Evolutionary conservation across 2,888 invertebrate genomes (phyloP), one percentile per base, ranked within the genome.

Genomic region (Rotaria magnacalcarata): DNA sequence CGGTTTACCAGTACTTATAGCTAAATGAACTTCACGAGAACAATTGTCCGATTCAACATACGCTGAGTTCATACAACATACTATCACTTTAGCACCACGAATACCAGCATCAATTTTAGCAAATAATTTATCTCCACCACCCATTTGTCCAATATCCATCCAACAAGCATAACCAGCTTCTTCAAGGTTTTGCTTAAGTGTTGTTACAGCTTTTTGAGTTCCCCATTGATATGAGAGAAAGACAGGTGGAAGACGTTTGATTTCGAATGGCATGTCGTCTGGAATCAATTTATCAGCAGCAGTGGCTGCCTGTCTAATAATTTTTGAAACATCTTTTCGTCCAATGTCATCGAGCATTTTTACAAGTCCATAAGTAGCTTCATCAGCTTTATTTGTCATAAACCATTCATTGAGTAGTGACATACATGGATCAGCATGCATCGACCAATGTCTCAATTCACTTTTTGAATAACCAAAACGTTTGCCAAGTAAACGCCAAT

Each of bases 81-180:
- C 88, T 41, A 90, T 88, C 34, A 90, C 88, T 87, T 90, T 90
- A 16, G 90, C 89, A 21, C 87, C 89, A 60, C 90, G 86, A 74
- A 90, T 89, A 10, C 90, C 90, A 21, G 87, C 86, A 88, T 90
- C 90, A 67, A 90, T 90, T 87, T 90, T 90, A 84, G 89, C 89
- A 87, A 89, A 90, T 60, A 90, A 88, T 87, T 90, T 90, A 87
- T 90, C 90, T 43, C 90, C 90, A 2, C 90, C 90, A 27, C 90
- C 90, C 90, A 90, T 90, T 88, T 90, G 90, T 52, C 90, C 90
- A 74, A 90, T 89, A 87, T 90, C 90, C 89, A 90, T 89, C 90
- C 90, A 90, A 87, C 90, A 89, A 27, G 87, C 88, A 85, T 88
- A 89, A n/a, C 90, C 90, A 10, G 89, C 87, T 14, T 87, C 87